Evolutionary conservation across 2,797 vertebrate genomes (phyloP), one percentile per base, ranked within the genome.

Genomic region (Anableps anableps): DNA sequence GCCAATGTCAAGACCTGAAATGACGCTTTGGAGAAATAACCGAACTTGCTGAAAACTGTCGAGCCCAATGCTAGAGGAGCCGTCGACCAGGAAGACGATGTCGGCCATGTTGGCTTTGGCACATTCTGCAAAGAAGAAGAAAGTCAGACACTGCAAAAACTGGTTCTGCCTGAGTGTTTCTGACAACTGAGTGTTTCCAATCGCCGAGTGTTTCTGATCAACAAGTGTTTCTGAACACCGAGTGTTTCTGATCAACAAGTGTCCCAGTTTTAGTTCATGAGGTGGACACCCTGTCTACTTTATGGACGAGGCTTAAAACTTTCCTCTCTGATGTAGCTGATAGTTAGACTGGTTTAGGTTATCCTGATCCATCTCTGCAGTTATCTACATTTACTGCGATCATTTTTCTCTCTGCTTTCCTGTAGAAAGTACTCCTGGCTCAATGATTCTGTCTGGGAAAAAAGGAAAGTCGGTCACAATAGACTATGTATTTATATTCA

Each of bases 61-160:
- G 1, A 50, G 23, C 23, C 93, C 91, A 0, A 96, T 95, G 85
- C 94, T 96, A 45, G 91, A 81, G 29, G 97, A 98, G 77, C 95
- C 94, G 48, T 97, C 97, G 73, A 97, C 89, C 75, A 97, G 87
- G 88, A 98, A 97, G 60, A 97, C 96, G 53, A 97, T 94, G 84
- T 97, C 97, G 2, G 96, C 95, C 31, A 91, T 36, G 0, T 86
- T 93, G 48, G 94, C 96, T 76, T 91, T 88, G 88, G 86, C 84
- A 88, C 96, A 98, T 79, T 83, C 97, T 98, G 84, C 43, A 85
- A 68, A 53, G 16, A 81, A 19, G 48, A 85, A 72, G 19, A 75
- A 58, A 66, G 55, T 91, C 43, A 90, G 62, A 0, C 43, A 45
- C 0, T 70, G 55, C 8, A 74, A n/a, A 2, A 60, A 72, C 60